Conservation (phyloP, 2,113 vertebrate species). For the Tragelaphus imberbis region DNA sequence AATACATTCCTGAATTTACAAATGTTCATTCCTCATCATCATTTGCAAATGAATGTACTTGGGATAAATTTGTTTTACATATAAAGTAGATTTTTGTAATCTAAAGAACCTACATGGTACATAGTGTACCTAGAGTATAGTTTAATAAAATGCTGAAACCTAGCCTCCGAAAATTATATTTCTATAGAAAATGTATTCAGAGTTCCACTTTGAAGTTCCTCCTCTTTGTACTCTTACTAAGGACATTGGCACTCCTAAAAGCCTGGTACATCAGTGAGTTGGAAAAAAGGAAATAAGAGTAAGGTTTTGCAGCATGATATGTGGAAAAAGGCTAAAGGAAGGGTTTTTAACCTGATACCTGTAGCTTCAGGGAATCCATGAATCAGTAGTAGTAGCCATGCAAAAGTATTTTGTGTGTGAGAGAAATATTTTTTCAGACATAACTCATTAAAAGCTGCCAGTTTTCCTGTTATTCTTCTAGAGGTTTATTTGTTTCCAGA, state of each 20-base stretch:
- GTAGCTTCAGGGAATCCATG: neutral
- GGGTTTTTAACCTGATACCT: neutral
- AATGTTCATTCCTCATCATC: neutral
- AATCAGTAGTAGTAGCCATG: neutral
- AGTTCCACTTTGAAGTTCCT: neutral
- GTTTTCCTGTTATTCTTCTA: neutral
- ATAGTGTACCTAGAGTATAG: neutral
- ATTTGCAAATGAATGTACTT: neutral
- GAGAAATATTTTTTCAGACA: neutral
- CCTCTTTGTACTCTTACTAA: neutral
- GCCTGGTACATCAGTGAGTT: neutral
- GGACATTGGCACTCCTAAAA: neutral
- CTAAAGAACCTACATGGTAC: neutral
- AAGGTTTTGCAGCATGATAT: neutral
- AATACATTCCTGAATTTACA: neutral
- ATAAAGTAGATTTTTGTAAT: neutral
- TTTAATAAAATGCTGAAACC: neutral
- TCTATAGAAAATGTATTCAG: neutral
- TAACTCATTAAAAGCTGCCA: neutral
- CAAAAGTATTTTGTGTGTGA: neutral
- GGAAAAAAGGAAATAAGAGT: neutral
- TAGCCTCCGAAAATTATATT: neutral
- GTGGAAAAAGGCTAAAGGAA: neutral
- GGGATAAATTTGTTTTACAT: neutral
- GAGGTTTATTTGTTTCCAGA: neutral